Evolutionary conservation across 37 sponge, comb jelly and placozoan species (phyloP).

Genomic region (Hexactinellida sp.): DNA sequence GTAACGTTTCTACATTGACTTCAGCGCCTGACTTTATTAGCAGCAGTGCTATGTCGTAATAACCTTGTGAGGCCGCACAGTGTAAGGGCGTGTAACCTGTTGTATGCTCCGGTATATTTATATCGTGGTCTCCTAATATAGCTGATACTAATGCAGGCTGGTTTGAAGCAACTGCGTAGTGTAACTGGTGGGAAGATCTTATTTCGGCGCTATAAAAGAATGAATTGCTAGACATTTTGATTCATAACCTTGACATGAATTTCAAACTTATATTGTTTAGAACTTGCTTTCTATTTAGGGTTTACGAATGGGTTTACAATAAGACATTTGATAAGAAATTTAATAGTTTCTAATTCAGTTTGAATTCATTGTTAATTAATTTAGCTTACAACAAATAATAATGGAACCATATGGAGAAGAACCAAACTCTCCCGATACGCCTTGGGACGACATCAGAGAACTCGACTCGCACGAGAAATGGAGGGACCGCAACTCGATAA

Average conservation of each 20-base stretch:
- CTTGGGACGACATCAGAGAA: background rate
- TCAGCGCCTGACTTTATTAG: background rate
- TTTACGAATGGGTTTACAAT: constrained; percentile 15
- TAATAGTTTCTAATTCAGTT: background rate
- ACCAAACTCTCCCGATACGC: background rate
- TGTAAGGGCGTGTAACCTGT: constrained; percentile 5
- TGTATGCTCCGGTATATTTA: background rate
- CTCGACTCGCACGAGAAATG: background rate
- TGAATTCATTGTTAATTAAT: background rate
- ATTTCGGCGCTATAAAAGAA: background rate
- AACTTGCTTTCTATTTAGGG: too few relatives aligned
- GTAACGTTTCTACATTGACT: background rate
- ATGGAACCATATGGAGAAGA: background rate
- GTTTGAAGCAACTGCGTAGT: background rate
- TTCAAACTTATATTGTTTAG: too few relatives aligned
- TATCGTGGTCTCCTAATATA: background rate
- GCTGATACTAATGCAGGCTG: background rate
- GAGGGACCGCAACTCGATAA: background rate
- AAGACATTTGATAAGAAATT: background rate
- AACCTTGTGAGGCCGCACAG: background rate
- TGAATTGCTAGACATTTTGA: background rate
- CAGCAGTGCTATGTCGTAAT: background rate
- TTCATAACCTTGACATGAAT: background rate
- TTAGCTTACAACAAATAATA: too few relatives aligned
- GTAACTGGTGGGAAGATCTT: background rate